These are phyloP conservation scores for Rugalucina vietnamica DNA, from an alignment of 2,888 invertebrate genomes.

Conservation along the genomic window DNA sequence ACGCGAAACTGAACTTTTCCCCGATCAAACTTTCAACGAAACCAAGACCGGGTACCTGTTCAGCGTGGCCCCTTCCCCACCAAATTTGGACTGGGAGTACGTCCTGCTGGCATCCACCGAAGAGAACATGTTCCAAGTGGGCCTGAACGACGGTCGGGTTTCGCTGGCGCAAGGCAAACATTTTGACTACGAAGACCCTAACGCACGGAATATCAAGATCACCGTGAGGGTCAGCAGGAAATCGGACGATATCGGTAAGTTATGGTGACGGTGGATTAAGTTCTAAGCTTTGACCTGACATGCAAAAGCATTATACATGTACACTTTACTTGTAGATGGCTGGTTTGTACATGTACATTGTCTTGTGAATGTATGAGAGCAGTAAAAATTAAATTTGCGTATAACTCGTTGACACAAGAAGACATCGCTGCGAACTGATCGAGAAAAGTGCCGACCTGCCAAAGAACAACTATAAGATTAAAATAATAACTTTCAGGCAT, in stretches of 20 bases:
- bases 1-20: slow-evolving; percentile 28
- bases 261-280: not conserved
- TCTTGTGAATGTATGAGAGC: no score
- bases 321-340: no score
- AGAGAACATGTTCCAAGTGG: slow-evolving; percentile 48
- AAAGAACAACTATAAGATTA: no score
- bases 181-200: slow-evolving; percentile 48
- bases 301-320: no score
- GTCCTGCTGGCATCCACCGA: slow-evolving; percentile 32
- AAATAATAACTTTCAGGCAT: no score
- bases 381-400: no score
- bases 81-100: slow-evolving; percentile 25
- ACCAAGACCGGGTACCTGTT: slow-evolving; percentile 47
- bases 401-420: no score
- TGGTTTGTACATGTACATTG: no score
- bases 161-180: slow-evolving; percentile 28
- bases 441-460: no score
- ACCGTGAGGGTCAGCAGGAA: slow-evolving; percentile 4
- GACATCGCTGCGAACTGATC: no score
- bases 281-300: no score
- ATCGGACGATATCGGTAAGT: slow-evolving; percentile 33
- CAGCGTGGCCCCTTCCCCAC: not conserved
- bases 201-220: not conserved
- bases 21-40: slow-evolving; percentile 22
- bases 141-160: slow-evolving; percentile 28